Base-by-base conservation (phyloP, 2,113 vertebrate genomes). In the Ibidorhyncha struthersii region DNA sequence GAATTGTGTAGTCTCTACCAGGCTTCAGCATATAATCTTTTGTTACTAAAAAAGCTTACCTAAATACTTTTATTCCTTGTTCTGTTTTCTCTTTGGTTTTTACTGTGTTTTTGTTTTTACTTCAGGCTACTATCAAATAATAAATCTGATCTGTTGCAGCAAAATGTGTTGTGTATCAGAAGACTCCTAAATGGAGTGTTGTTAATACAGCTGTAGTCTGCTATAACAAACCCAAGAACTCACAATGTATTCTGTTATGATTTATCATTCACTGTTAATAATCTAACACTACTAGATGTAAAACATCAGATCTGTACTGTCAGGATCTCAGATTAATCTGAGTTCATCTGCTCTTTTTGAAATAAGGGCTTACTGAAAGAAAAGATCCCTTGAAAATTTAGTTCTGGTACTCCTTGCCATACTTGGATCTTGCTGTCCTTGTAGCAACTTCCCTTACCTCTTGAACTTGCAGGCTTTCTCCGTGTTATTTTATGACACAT, bases 331-430 rank as follows among this genome's bases (percentile, higher is more conserved):
- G 40, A 40, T 40, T 59, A 49, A 63, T 76, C 32, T 41, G 73
- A 91, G 40, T 82, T 89, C 47, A 34, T 45, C 14, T 41, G 16
- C n/a, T 81, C 29, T 47, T 72, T 53, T 52, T 58, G 43, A 89
- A 83, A 29, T 61, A 90, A 73, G 29, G n/a, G 8, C 26, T 86
- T 53, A 36, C 3, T 25, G 47, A 74, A 91, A 67, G 21, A 43
- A 62, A 82, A 58, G n/a, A 66, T 92, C 19, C 34, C 34, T 81
- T 90, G 55, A 85, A 94, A 91, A 90, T 36, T 76, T 79, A 49
- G 58, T 59, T 95, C 86, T 86, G 16, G 10, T 61, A 94, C 61
- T 97, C 86, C 86, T 91, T 94, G 73, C 94, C 73, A 65, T 41
- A 71, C 56, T 81, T 89, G 81, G 12, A 58, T 94, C 53, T 95